A percentile compares a stretch with the other conserved stretches of the same genome.
Evolutionary conservation across 2,888 invertebrate species (phyloP).

Genomic region (Drosophila kokeensis): DNA sequence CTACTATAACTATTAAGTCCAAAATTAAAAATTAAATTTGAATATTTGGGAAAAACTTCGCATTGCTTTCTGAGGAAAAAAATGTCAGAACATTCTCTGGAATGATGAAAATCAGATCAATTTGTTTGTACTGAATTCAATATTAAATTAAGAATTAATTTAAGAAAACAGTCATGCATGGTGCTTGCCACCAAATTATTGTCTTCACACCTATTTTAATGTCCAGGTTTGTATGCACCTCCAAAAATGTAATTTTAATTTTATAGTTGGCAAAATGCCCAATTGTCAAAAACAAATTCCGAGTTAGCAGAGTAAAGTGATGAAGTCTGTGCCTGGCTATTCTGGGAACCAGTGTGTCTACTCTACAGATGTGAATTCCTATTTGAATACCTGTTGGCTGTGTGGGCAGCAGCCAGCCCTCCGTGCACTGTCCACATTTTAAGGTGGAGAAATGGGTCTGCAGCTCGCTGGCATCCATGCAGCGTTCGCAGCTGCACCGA

Average conservation of each 20-base stretch:
- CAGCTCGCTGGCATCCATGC: slow-evolving; percentile 92
- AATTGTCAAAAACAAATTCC: not conserved
- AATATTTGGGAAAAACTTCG: too few relatives aligned
- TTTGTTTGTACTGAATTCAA: too few relatives aligned
- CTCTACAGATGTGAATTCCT: not conserved
- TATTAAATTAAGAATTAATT: too few relatives aligned
- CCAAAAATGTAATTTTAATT: not conserved
- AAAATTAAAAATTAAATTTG: too few relatives aligned
- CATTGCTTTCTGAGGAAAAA: too few relatives aligned
- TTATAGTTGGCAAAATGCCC: not conserved
- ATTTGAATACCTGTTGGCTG: slow-evolving; percentile 88
- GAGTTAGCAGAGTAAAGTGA: not conserved
- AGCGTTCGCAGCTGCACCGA: slow-evolving; percentile 90
- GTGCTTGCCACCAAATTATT: not conserved
- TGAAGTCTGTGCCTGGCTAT: not conserved
- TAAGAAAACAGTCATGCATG: not conserved
- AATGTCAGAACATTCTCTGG: too few relatives aligned
- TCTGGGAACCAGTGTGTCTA: not conserved
- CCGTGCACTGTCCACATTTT: slow-evolving; percentile 91
- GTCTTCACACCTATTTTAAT: not conserved
- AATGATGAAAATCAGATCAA: too few relatives aligned
- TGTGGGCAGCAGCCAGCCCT: slow-evolving; percentile 88
- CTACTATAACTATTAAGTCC: not conserved
- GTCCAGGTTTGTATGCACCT: too few relatives aligned
- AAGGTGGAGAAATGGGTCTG: slow-evolving; percentile 91